These are phyloP conservation scores for Rhinoptilus africanus DNA, from an alignment of 2,113 vertebrate genomes.

Conservation along the genomic window DNA sequence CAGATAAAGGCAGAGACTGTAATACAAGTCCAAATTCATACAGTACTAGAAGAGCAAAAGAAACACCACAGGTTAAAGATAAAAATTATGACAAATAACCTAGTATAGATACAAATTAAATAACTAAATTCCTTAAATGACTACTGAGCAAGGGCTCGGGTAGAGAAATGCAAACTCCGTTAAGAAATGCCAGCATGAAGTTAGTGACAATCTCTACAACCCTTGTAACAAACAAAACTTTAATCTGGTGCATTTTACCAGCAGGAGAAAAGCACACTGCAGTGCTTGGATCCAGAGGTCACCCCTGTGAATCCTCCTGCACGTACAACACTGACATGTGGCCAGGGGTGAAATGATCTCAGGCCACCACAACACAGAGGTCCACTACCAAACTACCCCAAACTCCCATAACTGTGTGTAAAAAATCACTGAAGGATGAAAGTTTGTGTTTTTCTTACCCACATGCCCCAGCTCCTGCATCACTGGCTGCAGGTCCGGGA, in stretches of 20 bases:
- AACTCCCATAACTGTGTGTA: background rate
- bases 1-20: background rate
- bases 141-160: background rate
- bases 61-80: background rate
- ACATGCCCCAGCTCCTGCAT: constrained; percentile 61
- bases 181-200: background rate
- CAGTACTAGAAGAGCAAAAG: background rate
- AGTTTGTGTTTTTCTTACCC: constrained; percentile 57
- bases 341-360: background rate
- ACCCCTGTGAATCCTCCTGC: background rate
- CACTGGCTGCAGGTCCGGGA: constrained; percentile 64
- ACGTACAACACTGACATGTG: background rate
- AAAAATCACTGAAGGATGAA: background rate
- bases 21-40: background rate
- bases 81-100: background rate
- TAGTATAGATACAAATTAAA: background rate
- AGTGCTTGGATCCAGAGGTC: background rate
- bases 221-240: rapidly evolving
- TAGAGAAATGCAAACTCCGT: background rate
- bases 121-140: background rate
- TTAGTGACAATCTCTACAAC: background rate
- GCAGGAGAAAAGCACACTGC: background rate
- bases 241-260: background rate
- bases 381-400: background rate
- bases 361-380: background rate